Base-by-base conservation (phyloP, 2,888 invertebrate species). In the Anthophora plumipes region DNA sequence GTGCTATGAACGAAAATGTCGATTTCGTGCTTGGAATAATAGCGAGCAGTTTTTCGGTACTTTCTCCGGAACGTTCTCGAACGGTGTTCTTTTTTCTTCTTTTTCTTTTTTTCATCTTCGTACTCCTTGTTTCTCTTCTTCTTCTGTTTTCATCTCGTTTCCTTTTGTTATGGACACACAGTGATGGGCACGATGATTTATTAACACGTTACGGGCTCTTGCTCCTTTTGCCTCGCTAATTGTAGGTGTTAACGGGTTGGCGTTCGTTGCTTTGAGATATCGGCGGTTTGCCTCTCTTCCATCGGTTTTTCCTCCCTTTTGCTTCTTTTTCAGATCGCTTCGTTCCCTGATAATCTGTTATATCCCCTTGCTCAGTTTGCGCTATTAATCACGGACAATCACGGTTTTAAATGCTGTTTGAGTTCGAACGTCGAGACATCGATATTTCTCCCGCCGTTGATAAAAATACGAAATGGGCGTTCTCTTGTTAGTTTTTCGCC, bases 321-420 rank as follows among this genome's bases (percentile, higher is more conserved):
- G 37, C 37, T 59, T 39, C 37, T 59, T 12, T 43, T 22, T 20
- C 7, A 22, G 37, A 31, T 43, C 31, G 43, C 46, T 57, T 41
- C 59, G 59, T 14, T 8, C 41, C 22, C 64, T 50, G 39, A 59
- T 37, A n/a, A 60, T 69, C 59, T 14, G 43, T 55, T 22, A 14
- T 2, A 7, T 17, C 14, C 48, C 17, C 17, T n/a, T n/a, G 39
- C 39, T 22, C 31, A 17, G 37, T 20, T 14, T 14, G 1, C 60
- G 52, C 52, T 61, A 70, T 70, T 52, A 61, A 61, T 70, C 70
- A 61, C 25, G 3, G 25, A 61, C 41, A 61, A 70, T 70, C 70
- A 52, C 14, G 14, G 61, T 61, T 52, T 31, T 31, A 31, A 61
- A 70, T 41, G 50, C 50, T 70, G 61, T 61, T 52, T 61, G 70